A percentile compares a stretch with the other conserved stretches of the same genome.
Conservation (phyloP, 2,797 vertebrate genomes). For the Leptatherina wallacei region DNA sequence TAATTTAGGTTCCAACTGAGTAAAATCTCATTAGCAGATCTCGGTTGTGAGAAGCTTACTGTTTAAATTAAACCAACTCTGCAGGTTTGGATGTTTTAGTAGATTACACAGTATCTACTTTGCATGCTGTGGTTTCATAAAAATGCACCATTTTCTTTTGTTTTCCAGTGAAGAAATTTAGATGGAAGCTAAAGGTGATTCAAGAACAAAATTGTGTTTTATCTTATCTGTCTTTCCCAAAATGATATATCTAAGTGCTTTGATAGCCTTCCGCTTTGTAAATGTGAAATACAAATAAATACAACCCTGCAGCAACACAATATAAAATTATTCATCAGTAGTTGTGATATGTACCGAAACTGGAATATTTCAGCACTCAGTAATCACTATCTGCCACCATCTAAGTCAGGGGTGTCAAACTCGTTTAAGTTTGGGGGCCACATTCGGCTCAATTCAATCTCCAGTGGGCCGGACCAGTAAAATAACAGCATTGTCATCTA, state of each 20-base stretch:
- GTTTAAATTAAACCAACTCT: constrained; percentile 65
- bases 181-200: background rate
- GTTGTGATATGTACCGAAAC: background rate
- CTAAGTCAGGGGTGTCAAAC: too few species aligned
- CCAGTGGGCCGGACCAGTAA: too few species aligned
- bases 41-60: constrained; percentile 41
- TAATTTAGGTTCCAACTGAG: constrained; percentile 67
- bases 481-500: too few species aligned
- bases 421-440: too few species aligned
- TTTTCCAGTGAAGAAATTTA: constrained; percentile 2
- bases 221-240: background rate
- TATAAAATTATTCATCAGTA: background rate
- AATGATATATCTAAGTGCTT: background rate
- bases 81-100: constrained; percentile 40
- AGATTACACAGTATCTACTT: constrained; percentile 40
- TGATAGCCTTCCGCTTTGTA: background rate
- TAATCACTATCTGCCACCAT: background rate
- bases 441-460: too few species aligned
- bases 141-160: constrained; percentile 9
- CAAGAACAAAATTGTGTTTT: constrained; percentile 8
- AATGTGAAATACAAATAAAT: background rate
- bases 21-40: constrained; percentile 64
- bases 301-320: background rate
- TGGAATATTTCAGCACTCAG: background rate
- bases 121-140: constrained; percentile 27